phyloP scores from a whole-genome alignment of 2,888 invertebrate species.

The Lymantria monacha region DNA sequence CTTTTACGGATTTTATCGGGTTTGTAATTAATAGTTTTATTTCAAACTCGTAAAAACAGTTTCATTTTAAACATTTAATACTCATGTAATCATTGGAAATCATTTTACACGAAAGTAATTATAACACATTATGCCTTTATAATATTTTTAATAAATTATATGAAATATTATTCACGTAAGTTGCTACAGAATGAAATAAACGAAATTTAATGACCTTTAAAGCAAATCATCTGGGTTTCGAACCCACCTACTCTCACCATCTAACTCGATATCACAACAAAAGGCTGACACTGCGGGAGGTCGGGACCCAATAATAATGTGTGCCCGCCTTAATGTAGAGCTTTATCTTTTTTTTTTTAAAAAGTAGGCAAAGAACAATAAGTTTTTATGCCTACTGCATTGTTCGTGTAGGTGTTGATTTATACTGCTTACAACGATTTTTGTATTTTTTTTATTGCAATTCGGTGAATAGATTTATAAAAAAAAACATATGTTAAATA shows the following conservation, averaged over 20 bases:
- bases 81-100: no score
- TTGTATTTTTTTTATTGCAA: neutral
- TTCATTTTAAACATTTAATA: no score
- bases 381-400: slow-evolving; percentile 28
- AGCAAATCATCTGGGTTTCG: neutral
- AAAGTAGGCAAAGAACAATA: slow-evolving; percentile 37
- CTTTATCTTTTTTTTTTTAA: slow-evolving; percentile 38
- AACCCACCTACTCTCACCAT: neutral
- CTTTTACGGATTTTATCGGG: no score
- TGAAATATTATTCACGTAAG: no score
- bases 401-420: slow-evolving; percentile 48
- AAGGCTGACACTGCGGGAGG: slow-evolving; percentile 24
- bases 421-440: slow-evolving; percentile 27
- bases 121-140: no score
- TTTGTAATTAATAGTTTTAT: no score
- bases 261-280: slow-evolving; percentile 16
- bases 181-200: neutral
- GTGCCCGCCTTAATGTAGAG: slow-evolving; percentile 36
- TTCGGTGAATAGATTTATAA: neutral
- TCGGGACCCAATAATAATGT: slow-evolving; percentile 29
- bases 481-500: neutral
- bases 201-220: neutral
- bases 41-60: no score
- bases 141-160: no score
- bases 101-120: no score